Base-by-base conservation (phyloP, 2,797 vertebrate species). In the Austrolebias charrua region DNA sequence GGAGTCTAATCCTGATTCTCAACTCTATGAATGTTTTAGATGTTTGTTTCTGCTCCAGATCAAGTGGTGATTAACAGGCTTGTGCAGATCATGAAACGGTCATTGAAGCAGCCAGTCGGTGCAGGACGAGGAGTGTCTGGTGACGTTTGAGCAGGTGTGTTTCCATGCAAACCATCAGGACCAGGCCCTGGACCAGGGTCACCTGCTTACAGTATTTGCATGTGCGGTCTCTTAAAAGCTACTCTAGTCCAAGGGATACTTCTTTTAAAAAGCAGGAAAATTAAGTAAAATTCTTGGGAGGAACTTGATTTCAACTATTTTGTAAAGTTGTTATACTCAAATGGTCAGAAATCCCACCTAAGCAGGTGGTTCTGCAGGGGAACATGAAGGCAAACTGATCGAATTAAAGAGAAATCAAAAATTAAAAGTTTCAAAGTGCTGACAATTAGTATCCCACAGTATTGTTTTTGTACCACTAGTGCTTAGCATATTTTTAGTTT, bases 171-270 rank as follows among this genome's bases (percentile, higher is more conserved):
- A 79, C 45, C 11, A 3, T 33, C 8, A 0, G 15, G 40, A 48
- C 66, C 18, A 13, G 4, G 20, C 4, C n/a, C 15, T 20, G 60
- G 0, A 55, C 52, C 2, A 13, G 44, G 47, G 56, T 53, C 75
- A 82, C 62, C 71, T 75, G 79, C 67, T 66, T 69, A n/a, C n/a
- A n/a, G n/a, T n/a, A 61, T 85, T 75, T 80, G 58, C 48, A 9
- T 79, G 56, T 78, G 60, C 51, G 58, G 56, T 49, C 46, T 69
- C 33, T 59, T 55, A 19, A 33, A 6, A 12, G 35, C 73, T 19
- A 46, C 18, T 45, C 6, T 2, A n/a, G n/a, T n/a, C n/a, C n/a
- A 24, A 24, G 24, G 24, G 24, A 24, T 24, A 24, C 24, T 24
- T 24, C 16, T 46, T 18, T 47, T 2, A 12, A 19, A 18, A 9